phyloP scores from a whole-genome alignment of 2,797 vertebrate species.

The Liasis olivaceus region DNA sequence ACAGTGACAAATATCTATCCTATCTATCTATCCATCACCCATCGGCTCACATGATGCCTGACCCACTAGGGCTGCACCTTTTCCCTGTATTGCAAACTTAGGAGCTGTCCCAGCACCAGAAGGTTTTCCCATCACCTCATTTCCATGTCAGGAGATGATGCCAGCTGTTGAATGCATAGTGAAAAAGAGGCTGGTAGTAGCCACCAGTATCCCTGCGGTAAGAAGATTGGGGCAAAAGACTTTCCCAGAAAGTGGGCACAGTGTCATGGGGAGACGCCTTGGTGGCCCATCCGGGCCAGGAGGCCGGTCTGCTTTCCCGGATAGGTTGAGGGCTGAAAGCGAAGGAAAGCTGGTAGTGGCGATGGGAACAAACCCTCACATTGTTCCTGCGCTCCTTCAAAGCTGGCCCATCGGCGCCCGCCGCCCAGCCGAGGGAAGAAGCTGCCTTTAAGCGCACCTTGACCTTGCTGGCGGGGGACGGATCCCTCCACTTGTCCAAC shows the following conservation, averaged over 20 bases:
- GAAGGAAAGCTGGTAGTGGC: not conserved
- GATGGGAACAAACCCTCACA: not conserved
- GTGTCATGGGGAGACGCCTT: not conserved
- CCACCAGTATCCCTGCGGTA: not conserved
- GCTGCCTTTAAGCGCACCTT: constrained; percentile 61
- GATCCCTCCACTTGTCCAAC: constrained; percentile 72
- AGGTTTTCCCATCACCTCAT: not conserved
- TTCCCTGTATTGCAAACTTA: not conserved
- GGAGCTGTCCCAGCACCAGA: not conserved
- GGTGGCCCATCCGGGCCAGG: not conserved
- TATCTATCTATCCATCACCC: not conserved
- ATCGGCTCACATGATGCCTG: not conserved
- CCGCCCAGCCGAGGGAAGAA: not conserved
- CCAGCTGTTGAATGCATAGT: not conserved
- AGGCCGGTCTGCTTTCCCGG: not conserved
- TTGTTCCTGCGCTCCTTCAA: not conserved
- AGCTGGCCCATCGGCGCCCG: not conserved
- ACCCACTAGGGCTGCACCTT: not conserved
- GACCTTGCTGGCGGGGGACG: constrained; percentile 72
- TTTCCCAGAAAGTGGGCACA: too few relatives aligned
- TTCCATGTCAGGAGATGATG: not conserved
- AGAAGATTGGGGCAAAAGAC: not conserved
- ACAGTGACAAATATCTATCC: not conserved
- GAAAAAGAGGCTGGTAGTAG: too few relatives aligned
- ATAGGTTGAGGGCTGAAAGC: not conserved